A percentile compares a stretch with the other conserved stretches of the same genome.
Conservation (phyloP, 2,113 vertebrate genomes). For the Mystacornis crossleyi region DNA sequence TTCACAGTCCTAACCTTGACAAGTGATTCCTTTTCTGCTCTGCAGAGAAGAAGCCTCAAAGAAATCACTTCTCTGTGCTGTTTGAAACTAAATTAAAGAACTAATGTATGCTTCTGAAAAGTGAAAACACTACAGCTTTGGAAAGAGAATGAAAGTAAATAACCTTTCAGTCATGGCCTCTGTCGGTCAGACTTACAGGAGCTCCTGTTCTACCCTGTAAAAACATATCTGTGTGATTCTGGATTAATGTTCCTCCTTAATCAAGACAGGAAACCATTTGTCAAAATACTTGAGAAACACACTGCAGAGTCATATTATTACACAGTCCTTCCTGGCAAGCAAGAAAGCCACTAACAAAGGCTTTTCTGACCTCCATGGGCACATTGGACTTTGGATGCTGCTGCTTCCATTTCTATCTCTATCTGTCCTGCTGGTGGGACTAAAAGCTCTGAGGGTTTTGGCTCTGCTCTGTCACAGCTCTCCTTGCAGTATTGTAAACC, state of each 20-base stretch:
- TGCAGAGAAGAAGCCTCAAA: neutral
- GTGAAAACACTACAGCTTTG: neutral
- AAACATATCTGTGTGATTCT: neutral
- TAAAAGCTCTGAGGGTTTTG: neutral
- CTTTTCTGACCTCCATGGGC: neutral
- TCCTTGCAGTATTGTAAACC: neutral
- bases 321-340: neutral
- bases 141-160: neutral
- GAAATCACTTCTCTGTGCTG: neutral
- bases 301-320: neutral
- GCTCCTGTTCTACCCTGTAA: neutral
- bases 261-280: neutral
- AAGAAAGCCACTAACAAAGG: neutral
- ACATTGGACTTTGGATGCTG: neutral
- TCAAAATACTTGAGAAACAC: neutral
- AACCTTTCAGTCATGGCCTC: neutral
- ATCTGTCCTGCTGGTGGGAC: neutral
- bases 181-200: neutral
- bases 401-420: neutral
- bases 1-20: neutral
- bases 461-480: neutral
- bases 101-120: neutral
- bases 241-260: neutral
- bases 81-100: neutral
- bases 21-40: neutral